phyloP scores from a whole-genome alignment of 2,113 vertebrate species.

The Passer domesticus region DNA sequence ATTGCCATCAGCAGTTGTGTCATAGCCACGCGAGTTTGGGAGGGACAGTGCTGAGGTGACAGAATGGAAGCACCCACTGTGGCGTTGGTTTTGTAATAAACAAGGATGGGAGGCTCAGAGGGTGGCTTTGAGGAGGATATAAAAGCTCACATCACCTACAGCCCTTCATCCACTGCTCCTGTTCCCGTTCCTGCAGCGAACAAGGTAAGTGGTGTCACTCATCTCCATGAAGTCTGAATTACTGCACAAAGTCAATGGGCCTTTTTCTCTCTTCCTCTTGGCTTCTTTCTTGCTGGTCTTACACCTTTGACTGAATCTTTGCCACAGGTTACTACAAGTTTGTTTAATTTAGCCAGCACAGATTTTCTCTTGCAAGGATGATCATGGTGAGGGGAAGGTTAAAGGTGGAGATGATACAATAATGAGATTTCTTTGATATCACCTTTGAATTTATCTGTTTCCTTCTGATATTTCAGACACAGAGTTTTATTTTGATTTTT shows the following conservation, averaged over 20 bases:
- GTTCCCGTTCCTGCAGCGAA: neutral
- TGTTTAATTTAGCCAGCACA: neutral
- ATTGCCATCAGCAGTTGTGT: neutral
- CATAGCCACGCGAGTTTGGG: neutral
- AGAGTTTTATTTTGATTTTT: fast-evolving
- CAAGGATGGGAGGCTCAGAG: neutral
- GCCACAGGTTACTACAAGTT: neutral
- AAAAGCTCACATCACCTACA: neutral
- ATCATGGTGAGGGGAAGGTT: neutral
- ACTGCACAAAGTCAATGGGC: fast-evolving
- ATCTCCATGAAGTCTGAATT: neutral
- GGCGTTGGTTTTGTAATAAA: neutral
- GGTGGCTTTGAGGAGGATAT: neutral
- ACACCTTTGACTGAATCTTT: fast-evolving
- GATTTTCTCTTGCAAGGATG: neutral
- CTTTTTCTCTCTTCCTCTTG: neutral
- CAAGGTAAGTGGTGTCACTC: neutral
- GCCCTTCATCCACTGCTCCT: neutral
- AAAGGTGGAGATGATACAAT: fast-evolving
- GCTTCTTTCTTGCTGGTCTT: neutral
- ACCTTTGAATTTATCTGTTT: fast-evolving
- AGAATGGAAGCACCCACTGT: neutral
- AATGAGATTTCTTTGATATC: neutral
- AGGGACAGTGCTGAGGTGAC: constrained; percentile 12
- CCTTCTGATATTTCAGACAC: neutral